Conservation (phyloP, 2,888 invertebrate genomes). For the Gnatocerus cornutus region DNA sequence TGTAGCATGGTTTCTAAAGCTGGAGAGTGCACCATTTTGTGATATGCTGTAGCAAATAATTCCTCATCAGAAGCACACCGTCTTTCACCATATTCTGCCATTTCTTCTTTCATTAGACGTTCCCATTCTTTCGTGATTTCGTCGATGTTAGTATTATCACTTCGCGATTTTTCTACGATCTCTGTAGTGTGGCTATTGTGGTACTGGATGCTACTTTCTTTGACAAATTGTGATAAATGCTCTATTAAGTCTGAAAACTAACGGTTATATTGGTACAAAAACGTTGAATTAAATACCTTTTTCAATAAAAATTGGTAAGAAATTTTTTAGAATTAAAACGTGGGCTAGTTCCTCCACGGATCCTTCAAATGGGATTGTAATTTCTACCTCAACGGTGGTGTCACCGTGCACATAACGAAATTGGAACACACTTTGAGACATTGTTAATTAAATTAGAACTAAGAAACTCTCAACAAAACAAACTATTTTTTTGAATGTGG, state of each 20-base stretch:
- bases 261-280: constrained; percentile 1
- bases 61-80: constrained; percentile 89
- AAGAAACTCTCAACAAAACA: not conserved
- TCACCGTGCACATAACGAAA: constrained; percentile 13
- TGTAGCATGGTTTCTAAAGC: constrained; percentile 91
- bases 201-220: constrained; percentile 78
- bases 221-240: constrained; percentile 73
- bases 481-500: not conserved
- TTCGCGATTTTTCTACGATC: constrained; percentile 76
- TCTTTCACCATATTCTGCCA: constrained; percentile 87
- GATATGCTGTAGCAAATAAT: constrained; percentile 89
- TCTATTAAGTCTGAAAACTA: constrained; percentile 43
- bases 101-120: constrained; percentile 84
- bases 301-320: constrained; percentile 66
- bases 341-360: constrained; percentile 64
- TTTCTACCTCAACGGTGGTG: constrained; percentile 57
- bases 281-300: constrained; percentile 62
- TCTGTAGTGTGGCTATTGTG: constrained; percentile 79
- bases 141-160: constrained; percentile 81
- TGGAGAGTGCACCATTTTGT: constrained; percentile 77
- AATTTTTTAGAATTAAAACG: constrained; percentile 62
- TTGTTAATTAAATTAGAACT: constrained; percentile 6
- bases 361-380: constrained; percentile 64
- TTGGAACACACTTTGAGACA: constrained; percentile 16
- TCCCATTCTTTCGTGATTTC: constrained; percentile 86